Evolutionary conservation across 2,797 vertebrate genomes (phyloP), one percentile per base, ranked within the genome.

Genomic region (Sebastes itinus): DNA sequence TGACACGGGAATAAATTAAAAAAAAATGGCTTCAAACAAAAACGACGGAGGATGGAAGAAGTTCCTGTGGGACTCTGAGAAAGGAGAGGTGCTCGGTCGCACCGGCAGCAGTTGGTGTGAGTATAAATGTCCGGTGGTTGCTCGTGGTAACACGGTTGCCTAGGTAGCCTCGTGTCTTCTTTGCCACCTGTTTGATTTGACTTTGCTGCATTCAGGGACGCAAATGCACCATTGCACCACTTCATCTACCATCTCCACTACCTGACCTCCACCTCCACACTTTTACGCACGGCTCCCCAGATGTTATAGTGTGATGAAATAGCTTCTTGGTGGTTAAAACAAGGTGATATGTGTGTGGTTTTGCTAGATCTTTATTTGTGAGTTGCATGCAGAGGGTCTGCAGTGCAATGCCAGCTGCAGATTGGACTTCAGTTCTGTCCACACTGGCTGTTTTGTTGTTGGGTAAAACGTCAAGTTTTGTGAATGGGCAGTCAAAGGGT

Each of bases 91-190:
- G 74, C 79, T 99, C 25, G 98, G 98, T 69, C 96, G 98, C 9
- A 99, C 97, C 2, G 98, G 97, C 3, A 85, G 96, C 77, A 99
- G 97, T 23, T 99, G 98, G 98, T 96, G 98, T 99, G 83, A 98
- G 98, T 42, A 42, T 42, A 42, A 16, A 42, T 42, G 38, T 16
- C 38, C 38, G 6, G 38, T 42, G 38, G 38, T 42, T 42, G 38
- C 38, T 42, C 38, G 38, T 42, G 38, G 38, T 42, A 42, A 42
- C 38, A 42, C 38, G 38, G 38, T 42, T 42, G 38, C 38, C 38
- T 42, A 42, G 38, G 38, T 38, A 66, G 52, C 72, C 83, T 85
- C 75, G 82, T 83, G 84, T 27, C 46, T 60, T 75, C 49, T 52
- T 7, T 6, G 0, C 72, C 92, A 96, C 95, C 95, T 96, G 95